phyloP scores from a whole-genome alignment of 1,140 invertebrate genomes.

The Chrysoperla carnea region DNA sequence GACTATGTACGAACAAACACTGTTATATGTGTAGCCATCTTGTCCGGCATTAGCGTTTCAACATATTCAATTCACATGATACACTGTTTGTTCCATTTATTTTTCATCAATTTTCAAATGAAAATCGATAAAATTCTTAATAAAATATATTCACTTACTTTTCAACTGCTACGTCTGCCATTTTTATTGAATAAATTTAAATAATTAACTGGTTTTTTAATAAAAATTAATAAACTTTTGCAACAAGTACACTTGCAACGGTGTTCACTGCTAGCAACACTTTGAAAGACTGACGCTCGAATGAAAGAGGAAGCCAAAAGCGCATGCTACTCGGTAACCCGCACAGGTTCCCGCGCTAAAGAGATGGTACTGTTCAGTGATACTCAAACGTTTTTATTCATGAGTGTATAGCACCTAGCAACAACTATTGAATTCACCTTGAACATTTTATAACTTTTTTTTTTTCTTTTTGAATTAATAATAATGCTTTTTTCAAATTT shows the following conservation, averaged over 20 bases:
- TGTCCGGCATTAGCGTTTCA: background rate
- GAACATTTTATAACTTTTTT: too few species aligned
- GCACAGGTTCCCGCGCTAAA: background rate
- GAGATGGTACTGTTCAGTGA: background rate
- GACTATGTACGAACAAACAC: too few species aligned
- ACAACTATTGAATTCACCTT: too few species aligned
- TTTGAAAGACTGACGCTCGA: background rate
- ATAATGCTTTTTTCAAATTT: too few species aligned
- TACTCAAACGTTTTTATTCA: too few species aligned
- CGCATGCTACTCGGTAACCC: background rate
- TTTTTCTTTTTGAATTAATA: too few species aligned
- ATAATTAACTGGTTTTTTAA: background rate
- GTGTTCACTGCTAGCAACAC: background rate
- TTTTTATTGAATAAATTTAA: slow-evolving; percentile 5
- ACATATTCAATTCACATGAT: too few species aligned
- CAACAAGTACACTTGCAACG: background rate
- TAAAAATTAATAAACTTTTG: background rate
- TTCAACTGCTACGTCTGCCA: slow-evolving; percentile 16
- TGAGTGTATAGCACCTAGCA: too few species aligned
- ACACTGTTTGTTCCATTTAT: too few species aligned
- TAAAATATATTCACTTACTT: slow-evolving; percentile 11
- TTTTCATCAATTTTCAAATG: too few species aligned
- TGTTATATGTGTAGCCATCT: background rate
- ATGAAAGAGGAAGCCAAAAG: background rate
- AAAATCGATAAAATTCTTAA: too few species aligned